These are phyloP conservation scores for Drosophila melanica DNA, from an alignment of 1,140 invertebrate genomes.

Conservation along the genomic window DNA sequence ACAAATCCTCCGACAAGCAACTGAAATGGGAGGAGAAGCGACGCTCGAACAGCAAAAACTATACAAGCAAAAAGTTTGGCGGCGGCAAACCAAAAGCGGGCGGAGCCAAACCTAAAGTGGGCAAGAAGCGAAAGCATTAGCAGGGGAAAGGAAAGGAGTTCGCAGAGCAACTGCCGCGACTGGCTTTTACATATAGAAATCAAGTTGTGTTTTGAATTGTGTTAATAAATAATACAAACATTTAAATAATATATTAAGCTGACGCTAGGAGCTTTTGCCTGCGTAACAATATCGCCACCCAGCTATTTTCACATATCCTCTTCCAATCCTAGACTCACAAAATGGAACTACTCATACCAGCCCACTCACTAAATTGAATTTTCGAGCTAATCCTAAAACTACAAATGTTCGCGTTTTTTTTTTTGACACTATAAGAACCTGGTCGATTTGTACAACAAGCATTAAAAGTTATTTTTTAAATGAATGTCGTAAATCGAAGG, in stretches of 20 bases:
- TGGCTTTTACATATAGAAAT: conserved; percentile 15
- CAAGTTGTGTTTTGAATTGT: conserved; percentile 24
- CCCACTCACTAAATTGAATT: too few relatives aligned
- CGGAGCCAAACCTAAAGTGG: conserved; percentile 27
- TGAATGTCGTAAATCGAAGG: too few relatives aligned
- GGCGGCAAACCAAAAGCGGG: conserved; percentile 18
- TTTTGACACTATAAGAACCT: too few relatives aligned
- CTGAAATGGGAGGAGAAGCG: conserved; percentile 88
- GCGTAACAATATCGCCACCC: too few relatives aligned
- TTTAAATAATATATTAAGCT: conserved; percentile 7
- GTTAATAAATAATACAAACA: conserved; percentile 33
- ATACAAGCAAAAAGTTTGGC: conserved; percentile 59
- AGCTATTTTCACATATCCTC: too few relatives aligned
- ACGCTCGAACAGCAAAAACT: conserved; percentile 72
- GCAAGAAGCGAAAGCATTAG: conserved; percentile 71
- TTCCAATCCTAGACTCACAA: too few relatives aligned
- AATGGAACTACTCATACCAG: too few relatives aligned
- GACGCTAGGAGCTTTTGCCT: too few relatives aligned
- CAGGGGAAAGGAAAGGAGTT: background rate
- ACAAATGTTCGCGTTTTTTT: too few relatives aligned
- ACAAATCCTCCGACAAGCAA: conserved; percentile 88
- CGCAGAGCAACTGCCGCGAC: background rate
- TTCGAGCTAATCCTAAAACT: too few relatives aligned
- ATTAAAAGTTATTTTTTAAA: too few relatives aligned
- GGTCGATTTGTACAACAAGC: too few relatives aligned